Evolutionary conservation across 2,888 invertebrate species (phyloP).

Genomic region (Phragmatobia fuliginosa): DNA sequence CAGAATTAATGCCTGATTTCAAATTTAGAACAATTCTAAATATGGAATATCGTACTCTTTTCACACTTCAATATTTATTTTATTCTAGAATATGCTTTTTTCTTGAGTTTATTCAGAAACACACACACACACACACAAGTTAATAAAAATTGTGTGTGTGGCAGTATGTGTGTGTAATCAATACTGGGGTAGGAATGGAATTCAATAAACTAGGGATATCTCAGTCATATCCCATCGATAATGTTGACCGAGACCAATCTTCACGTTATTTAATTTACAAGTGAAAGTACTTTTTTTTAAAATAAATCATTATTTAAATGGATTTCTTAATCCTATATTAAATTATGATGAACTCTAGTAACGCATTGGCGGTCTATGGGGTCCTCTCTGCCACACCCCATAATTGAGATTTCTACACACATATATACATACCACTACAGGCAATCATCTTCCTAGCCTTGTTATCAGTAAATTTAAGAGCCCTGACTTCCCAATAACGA

Average conservation of each 20-base stretch:
- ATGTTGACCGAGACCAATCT: not conserved
- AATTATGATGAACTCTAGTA: too few relatives aligned
- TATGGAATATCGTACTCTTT: constrained; percentile 37
- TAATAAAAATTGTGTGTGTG: not conserved
- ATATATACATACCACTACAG: not conserved
- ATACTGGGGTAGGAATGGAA: not conserved
- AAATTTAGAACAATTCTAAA: constrained; percentile 49
- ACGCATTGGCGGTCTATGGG: too few relatives aligned
- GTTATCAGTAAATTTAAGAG: too few relatives aligned
- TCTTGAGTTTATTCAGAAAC: not conserved
- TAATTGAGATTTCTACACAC: too few relatives aligned
- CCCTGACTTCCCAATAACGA: too few relatives aligned
- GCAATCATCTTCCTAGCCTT: too few relatives aligned
- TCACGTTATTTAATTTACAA: too few relatives aligned
- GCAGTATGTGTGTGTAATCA: not conserved
- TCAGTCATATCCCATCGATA: not conserved
- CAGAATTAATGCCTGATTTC: constrained; percentile 48
- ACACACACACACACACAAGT: too few relatives aligned
- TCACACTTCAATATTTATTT: not conserved
- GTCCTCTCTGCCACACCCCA: too few relatives aligned
- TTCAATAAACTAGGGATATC: not conserved
- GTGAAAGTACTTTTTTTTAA: too few relatives aligned
- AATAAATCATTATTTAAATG: too few relatives aligned
- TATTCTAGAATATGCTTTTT: not conserved
- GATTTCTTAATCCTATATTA: too few relatives aligned